Percentiles rank a stretch among this genome's conserved stretches.
phyloP scores from a whole-genome alignment of 2,797 vertebrate species.

The Cirrhinus molitorella region DNA sequence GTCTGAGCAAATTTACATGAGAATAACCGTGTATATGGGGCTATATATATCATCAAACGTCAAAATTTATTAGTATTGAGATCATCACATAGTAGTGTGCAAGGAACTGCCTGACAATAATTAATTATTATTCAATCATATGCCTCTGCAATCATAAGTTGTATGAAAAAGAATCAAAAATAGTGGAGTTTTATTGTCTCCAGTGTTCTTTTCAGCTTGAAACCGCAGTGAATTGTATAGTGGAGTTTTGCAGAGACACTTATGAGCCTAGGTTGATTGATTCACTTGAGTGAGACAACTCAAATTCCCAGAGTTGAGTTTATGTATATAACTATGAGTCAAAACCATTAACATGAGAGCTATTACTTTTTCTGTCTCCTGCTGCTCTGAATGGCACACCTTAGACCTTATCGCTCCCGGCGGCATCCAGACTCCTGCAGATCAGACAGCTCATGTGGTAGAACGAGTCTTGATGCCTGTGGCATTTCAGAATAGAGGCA shows the following conservation, averaged over 20 bases:
- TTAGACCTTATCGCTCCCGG: constrained; percentile 24
- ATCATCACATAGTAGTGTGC: background rate
- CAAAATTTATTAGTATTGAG: background rate
- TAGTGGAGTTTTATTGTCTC: background rate
- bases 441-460: constrained; percentile 34
- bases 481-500: constrained; percentile 18
- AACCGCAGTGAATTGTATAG: background rate
- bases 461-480: background rate
- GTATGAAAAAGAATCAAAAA: background rate
- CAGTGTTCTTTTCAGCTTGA: background rate
- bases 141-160: background rate
- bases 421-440: constrained; percentile 3
- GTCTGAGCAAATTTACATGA: background rate
- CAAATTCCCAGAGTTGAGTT: constrained; percentile 27
- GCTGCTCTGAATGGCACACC: constrained; percentile 33
- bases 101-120: background rate
- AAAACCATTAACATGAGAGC: constrained; percentile 13
- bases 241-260: background rate
- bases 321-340: constrained; percentile 31
- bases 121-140: background rate
- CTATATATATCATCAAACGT: background rate
- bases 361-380: constrained; percentile 12
- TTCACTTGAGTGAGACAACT: constrained; percentile 33
- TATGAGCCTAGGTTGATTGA: constrained; percentile 31
- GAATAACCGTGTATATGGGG: background rate